These are phyloP conservation scores for Anneissia japonica DNA, from an alignment of 35 echinoderm and acorn worm genomes.

Conservation along the genomic window DNA sequence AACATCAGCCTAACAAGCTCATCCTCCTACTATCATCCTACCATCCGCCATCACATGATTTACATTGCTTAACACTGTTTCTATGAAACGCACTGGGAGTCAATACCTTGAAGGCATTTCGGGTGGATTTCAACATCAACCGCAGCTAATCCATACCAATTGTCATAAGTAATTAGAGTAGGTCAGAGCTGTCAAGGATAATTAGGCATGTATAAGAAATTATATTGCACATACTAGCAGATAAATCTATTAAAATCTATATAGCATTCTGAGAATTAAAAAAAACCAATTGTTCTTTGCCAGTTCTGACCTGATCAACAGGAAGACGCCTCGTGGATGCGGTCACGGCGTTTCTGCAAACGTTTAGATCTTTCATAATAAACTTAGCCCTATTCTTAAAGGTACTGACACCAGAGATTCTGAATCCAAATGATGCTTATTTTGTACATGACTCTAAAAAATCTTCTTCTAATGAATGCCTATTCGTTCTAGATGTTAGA, in stretches of 20 bases:
- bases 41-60: no score
- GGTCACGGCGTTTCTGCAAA: no score
- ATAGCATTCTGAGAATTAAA: background rate
- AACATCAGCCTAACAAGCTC: no score
- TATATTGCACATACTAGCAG: background rate
- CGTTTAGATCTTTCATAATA: no score
- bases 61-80: background rate
- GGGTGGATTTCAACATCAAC: background rate
- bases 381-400: no score
- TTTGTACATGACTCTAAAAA: no score
- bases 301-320: background rate
- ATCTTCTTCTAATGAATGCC: no score
- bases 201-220: background rate
- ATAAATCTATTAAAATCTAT: background rate
- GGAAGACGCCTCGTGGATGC: no score
- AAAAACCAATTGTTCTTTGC: background rate
- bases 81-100: background rate
- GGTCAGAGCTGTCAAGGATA: background rate
- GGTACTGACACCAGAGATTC: no score
- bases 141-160: background rate
- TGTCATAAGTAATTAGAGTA: background rate
- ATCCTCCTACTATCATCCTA: no score
- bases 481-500: no score
- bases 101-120: background rate
- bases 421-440: no score